A percentile compares a stretch with the other conserved stretches of the same genome.
Conservation (phyloP, 2,888 invertebrate genomes). For the Eupithecia abbreviata region DNA sequence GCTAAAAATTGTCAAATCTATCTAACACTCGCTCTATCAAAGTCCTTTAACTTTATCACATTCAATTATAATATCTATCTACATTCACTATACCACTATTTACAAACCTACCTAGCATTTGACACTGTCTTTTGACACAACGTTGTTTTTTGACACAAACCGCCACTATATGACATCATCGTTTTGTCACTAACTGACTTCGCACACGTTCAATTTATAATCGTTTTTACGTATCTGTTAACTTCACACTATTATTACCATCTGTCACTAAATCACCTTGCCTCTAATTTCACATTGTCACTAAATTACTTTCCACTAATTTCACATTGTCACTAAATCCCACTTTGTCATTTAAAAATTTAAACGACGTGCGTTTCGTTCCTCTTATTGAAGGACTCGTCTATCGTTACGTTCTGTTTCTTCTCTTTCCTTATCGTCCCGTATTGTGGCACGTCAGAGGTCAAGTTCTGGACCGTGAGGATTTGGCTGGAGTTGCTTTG, state of each 20-base stretch:
- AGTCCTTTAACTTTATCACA: slow-evolving; percentile 68
- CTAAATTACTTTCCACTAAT: neutral
- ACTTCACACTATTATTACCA: neutral
- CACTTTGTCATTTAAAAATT: slow-evolving; percentile 25
- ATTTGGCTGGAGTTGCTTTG: slow-evolving; percentile 81
- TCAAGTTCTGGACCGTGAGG: slow-evolving; percentile 84
- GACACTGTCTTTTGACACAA: slow-evolving; percentile 39
- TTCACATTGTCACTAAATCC: neutral
- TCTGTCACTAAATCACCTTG: neutral
- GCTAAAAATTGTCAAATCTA: slow-evolving; percentile 51
- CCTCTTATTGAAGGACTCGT: slow-evolving; percentile 75
- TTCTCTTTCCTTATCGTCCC: slow-evolving; percentile 81
- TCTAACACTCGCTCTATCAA: slow-evolving; percentile 54
- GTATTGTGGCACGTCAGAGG: slow-evolving; percentile 79
- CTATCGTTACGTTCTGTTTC: slow-evolving; percentile 81
- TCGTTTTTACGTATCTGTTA: slow-evolving; percentile 22
- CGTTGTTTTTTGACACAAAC: slow-evolving; percentile 38
- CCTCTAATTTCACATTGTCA: neutral
- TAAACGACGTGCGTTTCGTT: slow-evolving; percentile 78
- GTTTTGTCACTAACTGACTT: slow-evolving; percentile 15
- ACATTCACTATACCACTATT: slow-evolving; percentile 73
- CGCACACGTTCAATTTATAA: neutral
- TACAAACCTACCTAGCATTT: slow-evolving; percentile 56
- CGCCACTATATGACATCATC: slow-evolving; percentile 23
- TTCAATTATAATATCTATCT: slow-evolving; percentile 77